Evolutionary conservation across 2,113 vertebrate species (phyloP).

Genomic region (Leuciscus idus): DNA sequence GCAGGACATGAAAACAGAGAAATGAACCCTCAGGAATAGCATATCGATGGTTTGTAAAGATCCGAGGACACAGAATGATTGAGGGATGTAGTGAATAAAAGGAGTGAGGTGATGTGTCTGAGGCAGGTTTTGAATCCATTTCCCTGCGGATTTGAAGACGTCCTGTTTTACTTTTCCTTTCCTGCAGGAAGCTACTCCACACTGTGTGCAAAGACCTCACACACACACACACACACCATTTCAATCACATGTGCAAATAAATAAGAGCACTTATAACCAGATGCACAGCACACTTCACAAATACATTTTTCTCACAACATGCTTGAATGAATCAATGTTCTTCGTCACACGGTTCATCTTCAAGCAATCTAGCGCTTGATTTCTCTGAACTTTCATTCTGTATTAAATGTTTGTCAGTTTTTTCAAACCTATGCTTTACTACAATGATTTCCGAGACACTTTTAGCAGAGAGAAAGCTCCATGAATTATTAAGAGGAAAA

Average conservation of each 20-base stretch:
- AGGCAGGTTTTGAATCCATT: not conserved
- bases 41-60: not conserved
- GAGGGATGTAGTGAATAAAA: conserved; percentile 17
- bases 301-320: not conserved
- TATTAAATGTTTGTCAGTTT: not conserved
- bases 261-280: conserved; percentile 35
- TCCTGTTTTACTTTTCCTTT: conserved; percentile 48
- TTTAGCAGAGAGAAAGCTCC: conserved; percentile 5
- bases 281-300: conserved; percentile 2
- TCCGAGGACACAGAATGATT: not conserved
- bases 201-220: conserved; percentile 36
- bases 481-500: conserved; percentile 20
- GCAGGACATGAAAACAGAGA: not conserved
- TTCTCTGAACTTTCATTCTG: not conserved
- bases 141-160: conserved; percentile 39
- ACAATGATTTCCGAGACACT: not conserved
- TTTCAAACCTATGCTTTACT: not conserved
- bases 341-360: not conserved
- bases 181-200: conserved; percentile 36
- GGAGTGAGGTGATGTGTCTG: not conserved
- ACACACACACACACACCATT: conserved; percentile 13
- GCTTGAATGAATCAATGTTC: not conserved
- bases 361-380: not conserved
- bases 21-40: not conserved
- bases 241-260: conserved; percentile 19